These are phyloP conservation scores for Eonycteris spelaea DNA, from an alignment of 2,113 vertebrate genomes.

Conservation along the genomic window DNA sequence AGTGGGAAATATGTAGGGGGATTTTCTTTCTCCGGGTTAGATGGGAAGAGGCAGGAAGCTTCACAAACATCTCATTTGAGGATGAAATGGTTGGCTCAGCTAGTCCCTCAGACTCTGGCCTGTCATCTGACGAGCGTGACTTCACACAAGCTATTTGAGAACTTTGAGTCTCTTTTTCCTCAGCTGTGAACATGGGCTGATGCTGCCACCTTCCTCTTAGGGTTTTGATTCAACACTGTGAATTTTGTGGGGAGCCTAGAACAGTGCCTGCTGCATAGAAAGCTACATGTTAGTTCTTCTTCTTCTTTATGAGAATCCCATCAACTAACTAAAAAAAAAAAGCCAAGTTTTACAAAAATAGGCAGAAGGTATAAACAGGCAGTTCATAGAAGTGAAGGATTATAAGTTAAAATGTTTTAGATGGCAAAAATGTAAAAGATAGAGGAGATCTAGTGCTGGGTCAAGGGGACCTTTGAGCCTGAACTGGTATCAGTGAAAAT, in stretches of 20 bases:
- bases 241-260: background rate
- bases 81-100: background rate
- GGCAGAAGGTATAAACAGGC: conserved; percentile 9
- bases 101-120: background rate
- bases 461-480: background rate
- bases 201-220: background rate
- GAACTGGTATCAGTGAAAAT: background rate
- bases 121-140: background rate
- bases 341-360: background rate
- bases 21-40: background rate
- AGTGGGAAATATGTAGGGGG: background rate
- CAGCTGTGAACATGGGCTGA: background rate
- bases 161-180: background rate
- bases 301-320: background rate
- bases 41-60: background rate
- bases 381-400: background rate
- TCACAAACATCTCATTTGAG: background rate
- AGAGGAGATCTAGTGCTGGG: background rate
- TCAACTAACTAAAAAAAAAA: background rate
- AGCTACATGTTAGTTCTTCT: background rate
- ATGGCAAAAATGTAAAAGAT: background rate
- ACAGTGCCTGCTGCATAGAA: background rate
- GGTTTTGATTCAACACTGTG: background rate
- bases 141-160: background rate
- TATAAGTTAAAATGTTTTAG: background rate